Conservation (phyloP, 2,113 vertebrate genomes). For the Columba janthina region DNA sequence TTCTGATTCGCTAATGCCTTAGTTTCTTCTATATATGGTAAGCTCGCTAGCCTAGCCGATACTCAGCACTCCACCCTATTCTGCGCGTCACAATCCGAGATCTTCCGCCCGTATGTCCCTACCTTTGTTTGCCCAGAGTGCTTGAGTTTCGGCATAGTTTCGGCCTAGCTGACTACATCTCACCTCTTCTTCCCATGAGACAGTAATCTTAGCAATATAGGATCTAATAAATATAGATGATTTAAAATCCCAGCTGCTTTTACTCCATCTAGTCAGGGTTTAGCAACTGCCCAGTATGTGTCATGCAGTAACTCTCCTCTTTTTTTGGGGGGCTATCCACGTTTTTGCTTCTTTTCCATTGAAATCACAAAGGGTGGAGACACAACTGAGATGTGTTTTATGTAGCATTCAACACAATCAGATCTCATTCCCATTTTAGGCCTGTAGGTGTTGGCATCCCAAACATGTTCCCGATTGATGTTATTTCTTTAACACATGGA, state of each 20-base stretch:
- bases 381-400: background rate
- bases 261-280: background rate
- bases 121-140: no score
- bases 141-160: no score
- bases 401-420: background rate
- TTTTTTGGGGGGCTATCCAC: background rate
- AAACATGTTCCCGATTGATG: background rate
- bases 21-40: no score
- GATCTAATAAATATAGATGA: constrained; percentile 52
- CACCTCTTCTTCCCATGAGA: constrained; percentile 31
- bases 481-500: background rate
- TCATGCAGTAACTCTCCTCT: background rate
- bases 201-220: constrained; percentile 49
- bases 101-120: no score
- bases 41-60: no score
- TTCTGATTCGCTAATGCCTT: no score
- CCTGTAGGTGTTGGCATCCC: background rate
- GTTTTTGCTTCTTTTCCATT: background rate
- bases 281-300: background rate
- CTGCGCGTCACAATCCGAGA: no score
- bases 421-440: background rate
- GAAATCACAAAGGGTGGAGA: background rate
- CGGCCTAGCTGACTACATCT: no score
- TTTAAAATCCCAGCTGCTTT: constrained; percentile 41
- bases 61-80: no score